Percentiles rank a stretch among this genome's conserved stretches.
Conservation (phyloP, 2,113 vertebrate genomes). For the Conger conger region DNA sequence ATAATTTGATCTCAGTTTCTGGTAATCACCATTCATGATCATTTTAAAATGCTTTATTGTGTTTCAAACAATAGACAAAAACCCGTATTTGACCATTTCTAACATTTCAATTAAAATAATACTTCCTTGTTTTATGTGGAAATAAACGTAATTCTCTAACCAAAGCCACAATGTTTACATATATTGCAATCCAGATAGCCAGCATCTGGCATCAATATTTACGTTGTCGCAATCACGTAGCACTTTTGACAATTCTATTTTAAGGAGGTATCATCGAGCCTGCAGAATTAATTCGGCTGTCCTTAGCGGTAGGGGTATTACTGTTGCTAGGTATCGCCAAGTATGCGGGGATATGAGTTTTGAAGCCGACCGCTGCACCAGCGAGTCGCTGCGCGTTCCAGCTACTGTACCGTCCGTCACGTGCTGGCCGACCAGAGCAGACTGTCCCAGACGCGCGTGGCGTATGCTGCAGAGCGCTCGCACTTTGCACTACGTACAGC, state of each 20-base stretch:
- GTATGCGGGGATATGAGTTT: neutral
- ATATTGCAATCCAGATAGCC: neutral
- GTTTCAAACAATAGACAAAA: too few relatives aligned
- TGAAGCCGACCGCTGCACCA: neutral
- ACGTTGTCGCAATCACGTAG: neutral
- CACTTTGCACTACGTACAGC: slow-evolving; percentile 34
- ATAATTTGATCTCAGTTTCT: too few relatives aligned
- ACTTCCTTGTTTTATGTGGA: too few relatives aligned
- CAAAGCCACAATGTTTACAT: neutral
- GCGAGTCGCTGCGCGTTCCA: neutral
- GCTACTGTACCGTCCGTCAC: slow-evolving; percentile 1
- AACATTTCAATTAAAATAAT: too few relatives aligned
- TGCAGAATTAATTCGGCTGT: neutral
- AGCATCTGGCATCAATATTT: neutral
- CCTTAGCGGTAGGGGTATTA: neutral
- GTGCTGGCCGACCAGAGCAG: slow-evolving; percentile 8
- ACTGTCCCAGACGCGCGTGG: neutral
- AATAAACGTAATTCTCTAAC: neutral
- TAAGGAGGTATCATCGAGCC: neutral
- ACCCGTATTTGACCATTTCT: too few relatives aligned
- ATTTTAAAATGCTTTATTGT: too few relatives aligned
- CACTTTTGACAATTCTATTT: neutral
- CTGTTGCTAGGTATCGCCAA: neutral
- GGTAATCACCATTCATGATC: too few relatives aligned
- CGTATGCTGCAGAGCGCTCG: slow-evolving; percentile 3